Conservation (phyloP, 2,888 invertebrate species). For the Drosophila subquinaria region DNA sequence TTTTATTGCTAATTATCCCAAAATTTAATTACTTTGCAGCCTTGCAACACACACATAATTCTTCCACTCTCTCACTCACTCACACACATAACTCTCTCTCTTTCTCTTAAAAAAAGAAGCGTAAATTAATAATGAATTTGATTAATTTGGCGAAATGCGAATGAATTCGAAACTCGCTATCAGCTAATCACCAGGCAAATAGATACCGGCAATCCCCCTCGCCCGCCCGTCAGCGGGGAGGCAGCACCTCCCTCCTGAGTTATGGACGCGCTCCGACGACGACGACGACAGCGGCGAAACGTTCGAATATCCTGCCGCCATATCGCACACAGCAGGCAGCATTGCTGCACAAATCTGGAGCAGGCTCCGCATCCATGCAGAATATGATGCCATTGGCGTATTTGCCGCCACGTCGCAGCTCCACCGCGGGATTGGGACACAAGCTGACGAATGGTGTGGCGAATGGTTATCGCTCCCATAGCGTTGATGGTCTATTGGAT, state of each 20-base stretch:
- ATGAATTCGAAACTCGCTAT: conserved; percentile 55
- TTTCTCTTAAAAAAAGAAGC: conserved; percentile 14
- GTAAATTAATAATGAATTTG: conserved; percentile 76
- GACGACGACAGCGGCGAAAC: conserved; percentile 52
- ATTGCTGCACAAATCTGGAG: conserved; percentile 61
- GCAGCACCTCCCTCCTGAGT: conserved; percentile 77
- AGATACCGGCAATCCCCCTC: conserved; percentile 90
- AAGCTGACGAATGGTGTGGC: conserved; percentile 65
- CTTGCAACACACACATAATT: conserved; percentile 14
- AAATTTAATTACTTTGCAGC: background rate
- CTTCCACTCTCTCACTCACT: conserved; percentile 8
- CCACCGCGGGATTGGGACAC: conserved; percentile 79
- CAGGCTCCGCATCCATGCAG: conserved; percentile 79
- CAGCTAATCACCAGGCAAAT: conserved; percentile 86
- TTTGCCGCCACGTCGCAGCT: conserved; percentile 81
- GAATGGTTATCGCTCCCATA: conserved; percentile 86
- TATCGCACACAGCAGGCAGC: conserved; percentile 82
- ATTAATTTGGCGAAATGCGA: conserved; percentile 81
- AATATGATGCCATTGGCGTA: conserved; percentile 78
- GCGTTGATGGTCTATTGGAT: conserved; percentile 88
- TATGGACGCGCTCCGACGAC: conserved; percentile 67
- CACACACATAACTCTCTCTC: conserved; percentile 25
- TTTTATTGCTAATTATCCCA: background rate
- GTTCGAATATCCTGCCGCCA: conserved; percentile 81
- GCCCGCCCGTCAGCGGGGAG: conserved; percentile 88